Percentiles rank a stretch among this genome's conserved stretches.
These are phyloP conservation scores for Erynnis tages DNA, from an alignment of 2,888 invertebrate species.

Conservation along the genomic window DNA sequence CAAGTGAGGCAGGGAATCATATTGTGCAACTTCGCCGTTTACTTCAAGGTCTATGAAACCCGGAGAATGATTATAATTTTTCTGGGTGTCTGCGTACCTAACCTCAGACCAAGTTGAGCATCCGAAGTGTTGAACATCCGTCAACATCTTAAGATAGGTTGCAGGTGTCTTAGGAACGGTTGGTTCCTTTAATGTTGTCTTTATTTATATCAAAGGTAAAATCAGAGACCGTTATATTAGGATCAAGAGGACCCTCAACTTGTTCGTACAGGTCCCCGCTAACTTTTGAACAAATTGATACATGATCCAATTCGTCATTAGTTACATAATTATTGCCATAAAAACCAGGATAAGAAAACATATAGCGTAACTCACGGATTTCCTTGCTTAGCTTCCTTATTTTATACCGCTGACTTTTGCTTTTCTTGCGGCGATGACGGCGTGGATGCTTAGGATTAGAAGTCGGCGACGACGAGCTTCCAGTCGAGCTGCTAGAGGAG, in stretches of 20 bases:
- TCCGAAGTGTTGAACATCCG: conserved; percentile 18
- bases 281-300: neutral
- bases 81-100: conserved; percentile 7
- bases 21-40: neutral
- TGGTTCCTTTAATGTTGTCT: conserved; percentile 30
- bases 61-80: conserved; percentile 2
- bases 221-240: too few relatives aligned
- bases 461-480: neutral
- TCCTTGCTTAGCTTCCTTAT: conserved; percentile 4
- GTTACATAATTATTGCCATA: neutral
- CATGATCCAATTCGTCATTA: neutral
- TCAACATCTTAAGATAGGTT: conserved; percentile 24
- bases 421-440: neutral
- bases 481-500: neutral
- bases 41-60: conserved; percentile 2
- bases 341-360: neutral
- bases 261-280: neutral
- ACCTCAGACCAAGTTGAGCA: neutral
- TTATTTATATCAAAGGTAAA: conserved; percentile 29
- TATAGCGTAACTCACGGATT: conserved; percentile 5
- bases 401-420: neutral
- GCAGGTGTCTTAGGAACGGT: conserved; percentile 22
- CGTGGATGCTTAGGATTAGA: neutral
- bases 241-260: neutral
- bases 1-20: neutral